Evolutionary conservation across 1,140 invertebrate species (phyloP).

Genomic region (Gonioctena quinquepunctata): DNA sequence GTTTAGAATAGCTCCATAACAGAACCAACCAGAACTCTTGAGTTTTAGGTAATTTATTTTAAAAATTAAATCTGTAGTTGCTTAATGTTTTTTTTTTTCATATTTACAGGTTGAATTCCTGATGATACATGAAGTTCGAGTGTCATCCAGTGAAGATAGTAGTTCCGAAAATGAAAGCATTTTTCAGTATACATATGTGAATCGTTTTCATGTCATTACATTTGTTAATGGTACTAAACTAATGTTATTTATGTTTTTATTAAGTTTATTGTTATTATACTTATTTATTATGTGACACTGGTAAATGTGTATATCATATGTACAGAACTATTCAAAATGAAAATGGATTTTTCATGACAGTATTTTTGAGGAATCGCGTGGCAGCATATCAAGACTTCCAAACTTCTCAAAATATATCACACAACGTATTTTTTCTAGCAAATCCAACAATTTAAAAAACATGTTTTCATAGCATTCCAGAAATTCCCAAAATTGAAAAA

Average conservation of each 20-base stretch:
- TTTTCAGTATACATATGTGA: slow-evolving; percentile 19
- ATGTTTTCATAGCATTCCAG: no score
- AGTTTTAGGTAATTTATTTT: no score
- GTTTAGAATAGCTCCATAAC: no score
- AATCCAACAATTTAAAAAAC: no score
- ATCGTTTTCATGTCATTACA: slow-evolving; percentile 25
- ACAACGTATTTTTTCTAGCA: no score
- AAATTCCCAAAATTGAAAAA: no score
- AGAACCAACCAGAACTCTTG: no score
- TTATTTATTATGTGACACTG: slow-evolving; percentile 20
- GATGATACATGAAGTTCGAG: slow-evolving; percentile 34
- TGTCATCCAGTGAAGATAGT: slow-evolving; percentile 22
- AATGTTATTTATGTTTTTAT: slow-evolving; percentile 34
- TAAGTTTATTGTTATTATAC: slow-evolving; percentile 34
- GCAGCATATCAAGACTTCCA: no score
- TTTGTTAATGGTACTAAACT: slow-evolving; percentile 27
- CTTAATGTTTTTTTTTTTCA: slow-evolving; percentile 3
- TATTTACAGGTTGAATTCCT: slow-evolving; percentile 44
- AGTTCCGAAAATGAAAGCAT: slow-evolving; percentile 10
- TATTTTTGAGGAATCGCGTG: neutral
- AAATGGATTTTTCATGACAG: neutral
- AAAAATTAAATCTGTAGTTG: no score
- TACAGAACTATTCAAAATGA: slow-evolving; percentile 15
- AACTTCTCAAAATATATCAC: no score
- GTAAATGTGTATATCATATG: neutral